A percentile compares a stretch with the other conserved stretches of the same genome.
These are phyloP conservation scores for Mnemiopsis leidyi DNA, from an alignment of 37 sponge, comb jelly and placozoan species.

Conservation along the genomic window DNA sequence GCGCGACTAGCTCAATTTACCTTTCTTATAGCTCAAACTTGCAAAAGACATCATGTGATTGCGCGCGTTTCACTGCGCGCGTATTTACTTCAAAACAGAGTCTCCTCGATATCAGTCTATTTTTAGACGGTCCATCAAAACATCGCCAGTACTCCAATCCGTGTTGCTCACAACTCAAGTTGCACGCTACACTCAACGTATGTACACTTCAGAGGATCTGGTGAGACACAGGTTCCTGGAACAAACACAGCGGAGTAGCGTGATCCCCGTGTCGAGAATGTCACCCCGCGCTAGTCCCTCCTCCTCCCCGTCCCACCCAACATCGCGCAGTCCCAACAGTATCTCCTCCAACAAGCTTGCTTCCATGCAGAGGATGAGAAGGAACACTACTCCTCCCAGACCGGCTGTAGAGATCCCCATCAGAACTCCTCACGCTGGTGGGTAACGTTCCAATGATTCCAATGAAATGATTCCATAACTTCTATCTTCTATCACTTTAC, in stretches of 20 bases:
- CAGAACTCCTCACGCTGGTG: neutral
- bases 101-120: neutral
- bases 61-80: neutral
- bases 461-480: too few relatives aligned
- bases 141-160: too few relatives aligned
- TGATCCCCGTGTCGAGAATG: neutral
- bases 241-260: neutral
- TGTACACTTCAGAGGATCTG: slow-evolving; percentile 34
- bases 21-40: neutral
- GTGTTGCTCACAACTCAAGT: neutral
- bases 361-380: slow-evolving; percentile 33
- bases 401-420: slow-evolving; percentile 50
- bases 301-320: slow-evolving; percentile 50
- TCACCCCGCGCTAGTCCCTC: neutral
- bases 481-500: too few relatives aligned
- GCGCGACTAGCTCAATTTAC: neutral
- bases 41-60: neutral
- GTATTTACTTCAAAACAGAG: neutral
- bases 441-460: too few relatives aligned
- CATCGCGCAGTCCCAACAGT: slow-evolving; percentile 29
- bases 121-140: neutral
- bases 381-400: slow-evolving; percentile 15
- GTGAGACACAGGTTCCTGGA: slow-evolving; percentile 55
- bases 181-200: neutral
- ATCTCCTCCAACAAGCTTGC: slow-evolving; percentile 45